Evolutionary conservation across 2,888 invertebrate genomes (phyloP).

Genomic region (Aspidapion aeneum): DNA sequence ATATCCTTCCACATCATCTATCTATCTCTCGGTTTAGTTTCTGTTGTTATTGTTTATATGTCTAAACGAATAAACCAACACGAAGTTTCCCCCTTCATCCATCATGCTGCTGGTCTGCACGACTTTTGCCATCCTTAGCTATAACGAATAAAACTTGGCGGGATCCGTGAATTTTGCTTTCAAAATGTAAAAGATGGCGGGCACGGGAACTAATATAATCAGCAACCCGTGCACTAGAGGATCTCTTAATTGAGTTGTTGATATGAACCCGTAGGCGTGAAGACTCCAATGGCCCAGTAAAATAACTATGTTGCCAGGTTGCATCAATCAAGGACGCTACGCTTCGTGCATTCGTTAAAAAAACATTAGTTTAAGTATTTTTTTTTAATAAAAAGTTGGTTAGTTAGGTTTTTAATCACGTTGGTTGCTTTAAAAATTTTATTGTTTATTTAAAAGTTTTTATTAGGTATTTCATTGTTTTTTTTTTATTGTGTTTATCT

Average conservation of each 20-base stretch:
- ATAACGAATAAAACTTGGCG: slow-evolving; percentile 52
- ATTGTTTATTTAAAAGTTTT: too few species aligned
- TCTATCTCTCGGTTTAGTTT: too few species aligned
- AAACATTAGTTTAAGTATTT: too few species aligned
- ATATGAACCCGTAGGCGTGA: slow-evolving; percentile 91
- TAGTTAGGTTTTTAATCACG: too few species aligned
- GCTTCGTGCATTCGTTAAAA: too few species aligned
- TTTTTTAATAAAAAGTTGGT: too few species aligned
- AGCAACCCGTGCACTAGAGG: slow-evolving; percentile 65
- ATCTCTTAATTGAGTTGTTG: slow-evolving; percentile 73
- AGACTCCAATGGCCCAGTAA: slow-evolving; percentile 84
- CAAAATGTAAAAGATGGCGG: slow-evolving; percentile 86
- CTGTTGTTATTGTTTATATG: background rate
- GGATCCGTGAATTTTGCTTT: slow-evolving; percentile 93
- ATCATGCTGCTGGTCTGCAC: slow-evolving; percentile 14
- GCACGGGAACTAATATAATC: slow-evolving; percentile 79
- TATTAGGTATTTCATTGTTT: too few species aligned
- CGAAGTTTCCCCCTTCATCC: slow-evolving; percentile 19
- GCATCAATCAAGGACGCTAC: too few species aligned
- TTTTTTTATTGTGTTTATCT: too few species aligned
- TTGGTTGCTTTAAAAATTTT: too few species aligned
- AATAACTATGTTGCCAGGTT: slow-evolving; percentile 79
- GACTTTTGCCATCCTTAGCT: slow-evolving; percentile 16
- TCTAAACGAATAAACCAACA: slow-evolving; percentile 18
- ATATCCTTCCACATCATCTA: too few species aligned